phyloP scores from a whole-genome alignment of 2,888 invertebrate species.

The Myopa testacea region DNA sequence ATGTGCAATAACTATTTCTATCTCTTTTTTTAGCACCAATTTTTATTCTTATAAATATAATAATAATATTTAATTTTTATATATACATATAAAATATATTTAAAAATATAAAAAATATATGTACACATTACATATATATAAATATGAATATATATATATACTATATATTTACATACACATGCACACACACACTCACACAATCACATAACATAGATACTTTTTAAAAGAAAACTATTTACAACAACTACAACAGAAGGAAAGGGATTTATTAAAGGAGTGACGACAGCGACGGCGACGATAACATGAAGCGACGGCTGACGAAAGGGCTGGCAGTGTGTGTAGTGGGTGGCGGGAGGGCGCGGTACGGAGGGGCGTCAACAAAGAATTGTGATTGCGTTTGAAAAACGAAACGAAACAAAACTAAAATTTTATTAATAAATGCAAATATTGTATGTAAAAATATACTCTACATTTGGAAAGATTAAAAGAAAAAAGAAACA shows the following conservation, averaged over 20 bases:
- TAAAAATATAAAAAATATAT: slow-evolving; percentile 28
- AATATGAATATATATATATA: slow-evolving; percentile 25
- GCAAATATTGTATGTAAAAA: slow-evolving; percentile 20
- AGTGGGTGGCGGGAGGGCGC: slow-evolving; percentile 42
- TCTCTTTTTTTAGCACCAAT: slow-evolving; percentile 48
- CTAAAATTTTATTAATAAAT: slow-evolving; percentile 28
- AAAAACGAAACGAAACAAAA: slow-evolving; percentile 41
- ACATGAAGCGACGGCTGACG: not conserved
- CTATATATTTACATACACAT: slow-evolving; percentile 16
- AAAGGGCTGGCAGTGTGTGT: slow-evolving; percentile 44
- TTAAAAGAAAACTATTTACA: slow-evolving; percentile 14
- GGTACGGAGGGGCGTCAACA: slow-evolving; percentile 13
- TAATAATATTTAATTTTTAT: slow-evolving; percentile 29
- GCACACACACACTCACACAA: slow-evolving; percentile 23
- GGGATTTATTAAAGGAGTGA: not conserved
- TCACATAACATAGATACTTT: slow-evolving; percentile 13
- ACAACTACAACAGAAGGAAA: slow-evolving; percentile 20
- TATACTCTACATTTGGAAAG: too few relatives aligned
- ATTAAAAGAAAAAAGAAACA: too few relatives aligned
- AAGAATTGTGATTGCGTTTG: slow-evolving; percentile 41
- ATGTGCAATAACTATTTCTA: slow-evolving; percentile 58
- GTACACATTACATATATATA: slow-evolving; percentile 14
- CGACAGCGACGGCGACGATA: too few relatives aligned
- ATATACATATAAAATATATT: slow-evolving; percentile 30
- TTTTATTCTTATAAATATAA: slow-evolving; percentile 35